Evolutionary conservation across 2,113 vertebrate species (phyloP), one percentile per base, ranked within the genome.

Genomic region (Equus quagga): DNA sequence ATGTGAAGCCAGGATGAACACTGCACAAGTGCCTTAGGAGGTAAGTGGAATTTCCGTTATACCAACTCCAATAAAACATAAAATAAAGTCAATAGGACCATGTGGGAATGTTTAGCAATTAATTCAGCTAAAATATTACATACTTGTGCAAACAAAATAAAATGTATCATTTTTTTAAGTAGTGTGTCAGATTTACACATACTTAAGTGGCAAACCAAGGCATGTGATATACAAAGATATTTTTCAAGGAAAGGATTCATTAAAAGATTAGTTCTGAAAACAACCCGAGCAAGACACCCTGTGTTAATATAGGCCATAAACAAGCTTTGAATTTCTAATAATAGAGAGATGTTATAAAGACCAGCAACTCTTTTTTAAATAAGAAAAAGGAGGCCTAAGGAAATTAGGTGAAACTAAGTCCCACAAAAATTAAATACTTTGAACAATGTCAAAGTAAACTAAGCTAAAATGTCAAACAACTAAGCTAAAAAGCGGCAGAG

Each of bases 401-500:
- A 67, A 80, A 93, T 89, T 19, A 80, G 21, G 5, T 67, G 4
- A 85, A 90, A 85, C 9, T 51, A 67, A 91, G 31, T 73, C 26
- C 18, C 54, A 89, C 11, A 83, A 84, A 94, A 64, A 65, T 46
- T 44, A 96, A 64, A 49, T 81, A 89, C 84, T 84, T 79, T 89
- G 33, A 72, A 54, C 15, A 62, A 70, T 3, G 10, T 49, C 21
- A 24, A n/a, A n/a, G n/a, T n/a, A n/a, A n/a, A n/a, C n/a, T n/a
- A n/a, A n/a, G n/a, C n/a, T n/a, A n/a, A n/a, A n/a, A n/a, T n/a
- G n/a, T n/a, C n/a, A n/a, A n/a, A n/a, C n/a, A n/a, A n/a, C 41
- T 51, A 46, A 67, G 14, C 2, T 56, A 70, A 56, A 70, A 89
- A 58, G 12, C 62, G 26, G 3, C 24, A 33, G 67, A 83, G 15